Base-by-base conservation (phyloP, 1,140 invertebrate genomes). In the Drosophila lowei region DNA sequence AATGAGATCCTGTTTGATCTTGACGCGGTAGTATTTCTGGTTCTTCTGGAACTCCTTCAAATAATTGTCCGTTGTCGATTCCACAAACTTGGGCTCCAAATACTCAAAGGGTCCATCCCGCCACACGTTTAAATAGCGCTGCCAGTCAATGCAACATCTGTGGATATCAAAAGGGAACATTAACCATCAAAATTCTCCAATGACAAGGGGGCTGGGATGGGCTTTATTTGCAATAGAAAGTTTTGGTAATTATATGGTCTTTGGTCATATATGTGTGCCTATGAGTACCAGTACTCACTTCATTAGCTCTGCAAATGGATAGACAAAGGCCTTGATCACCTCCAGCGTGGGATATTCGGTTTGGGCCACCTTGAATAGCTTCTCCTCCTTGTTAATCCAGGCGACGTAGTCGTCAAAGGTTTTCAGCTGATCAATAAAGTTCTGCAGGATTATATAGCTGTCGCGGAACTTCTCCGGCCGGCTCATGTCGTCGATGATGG, bases 371-470 rank as follows among this genome's bases (percentile, higher is more conserved):
- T 97, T 96, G 79, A 98, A 97, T 2, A 97, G 93, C 8, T 92
- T 92, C 93, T 98, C 97, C 93, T 98, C 97, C 78, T 95, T 94
- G 92, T 98, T 98, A 43, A 98, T 97, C 97, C 96, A 98, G 4
- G 92, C 84, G 21, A 97, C 94, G 74, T 95, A 93, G 67, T 95
- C 93, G 72, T 95, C 93, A 67, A 96, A 95, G 52, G 94, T 94
- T 72, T 94, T 93, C n/a, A 98, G 92, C 77, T 95, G 93, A 68
- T 95, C 94, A 50, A 96, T 93, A 56, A 97, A 94, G 77, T 94
- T 94, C 52, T 95, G 93, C 41, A 97, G 93, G 81, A 96, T 91
- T 88, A 94, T 93, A 56, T 95, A 92, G 86, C 95, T 95, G 59
- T 94, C 93, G 9, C 93, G 91, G 25, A 95, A 94, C 55, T 94